phyloP scores from a whole-genome alignment of 2,888 invertebrate genomes.

The Julus scanicus region DNA sequence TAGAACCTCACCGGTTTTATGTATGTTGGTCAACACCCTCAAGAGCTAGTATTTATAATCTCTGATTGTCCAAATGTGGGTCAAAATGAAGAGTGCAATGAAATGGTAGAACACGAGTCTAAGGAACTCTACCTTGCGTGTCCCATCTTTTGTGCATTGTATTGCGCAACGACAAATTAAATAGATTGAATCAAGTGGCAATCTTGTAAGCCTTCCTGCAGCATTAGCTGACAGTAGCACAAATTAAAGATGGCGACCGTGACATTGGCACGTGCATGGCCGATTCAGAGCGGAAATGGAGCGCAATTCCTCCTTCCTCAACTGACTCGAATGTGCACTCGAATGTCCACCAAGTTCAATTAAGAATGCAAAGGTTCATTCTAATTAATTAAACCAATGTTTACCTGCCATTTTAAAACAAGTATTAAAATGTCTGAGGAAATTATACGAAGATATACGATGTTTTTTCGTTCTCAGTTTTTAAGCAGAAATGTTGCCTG shows the following conservation, averaged over 20 bases:
- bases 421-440: neutral
- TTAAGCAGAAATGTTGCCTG: neutral
- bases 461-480: neutral
- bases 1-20: neutral
- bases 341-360: constrained; percentile 1
- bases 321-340: neutral
- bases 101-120: constrained; percentile 51
- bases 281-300: constrained; percentile 42
- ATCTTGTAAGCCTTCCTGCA: neutral
- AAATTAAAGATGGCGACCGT: constrained; percentile 44
- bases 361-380: neutral
- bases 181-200: constrained; percentile 24
- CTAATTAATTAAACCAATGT: neutral
- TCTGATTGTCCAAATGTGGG: constrained; percentile 48
- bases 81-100: constrained; percentile 53
- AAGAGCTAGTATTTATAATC: constrained; percentile 48
- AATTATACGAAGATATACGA: neutral
- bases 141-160: constrained; percentile 39
- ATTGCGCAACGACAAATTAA: neutral
- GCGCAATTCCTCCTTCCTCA: constrained; percentile 40
- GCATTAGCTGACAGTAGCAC: neutral
- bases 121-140: constrained; percentile 37
- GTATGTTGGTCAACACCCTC: constrained; percentile 48
- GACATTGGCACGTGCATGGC: constrained; percentile 47
- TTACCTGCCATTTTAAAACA: neutral